Conservation (phyloP, 2,888 invertebrate species). For the Cryptocephalus moraei region DNA sequence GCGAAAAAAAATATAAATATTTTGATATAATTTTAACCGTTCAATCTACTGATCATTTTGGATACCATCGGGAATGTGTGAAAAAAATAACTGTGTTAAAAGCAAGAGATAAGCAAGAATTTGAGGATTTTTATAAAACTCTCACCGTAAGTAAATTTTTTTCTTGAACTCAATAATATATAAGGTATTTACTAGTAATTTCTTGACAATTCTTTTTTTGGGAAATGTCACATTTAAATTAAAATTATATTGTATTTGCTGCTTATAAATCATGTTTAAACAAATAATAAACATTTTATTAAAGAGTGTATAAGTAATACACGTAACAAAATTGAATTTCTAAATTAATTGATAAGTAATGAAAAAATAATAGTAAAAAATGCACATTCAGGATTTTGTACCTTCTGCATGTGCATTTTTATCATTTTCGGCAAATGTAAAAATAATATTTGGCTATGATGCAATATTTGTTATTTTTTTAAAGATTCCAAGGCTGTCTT, state of each 20-base stretch:
- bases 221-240: too few species aligned
- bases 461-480: too few species aligned
- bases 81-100: slow-evolving; percentile 4
- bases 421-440: not conserved
- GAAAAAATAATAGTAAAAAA: too few species aligned
- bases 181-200: too few species aligned
- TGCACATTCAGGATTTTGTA: too few species aligned
- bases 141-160: slow-evolving; percentile 3
- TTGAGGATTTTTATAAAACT: slow-evolving; percentile 1
- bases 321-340: too few species aligned
- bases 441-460: too few species aligned
- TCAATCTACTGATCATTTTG: slow-evolving; percentile 3
- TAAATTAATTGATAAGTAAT: too few species aligned
- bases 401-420: too few species aligned
- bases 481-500: too few species aligned
- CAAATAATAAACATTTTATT: not conserved
- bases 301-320: not conserved
- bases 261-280: not conserved
- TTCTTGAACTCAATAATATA: not conserved
- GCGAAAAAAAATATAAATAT: too few species aligned
- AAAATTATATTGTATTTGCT: not conserved
- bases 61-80: slow-evolving; percentile 1
- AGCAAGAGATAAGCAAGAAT: slow-evolving; percentile 1
- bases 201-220: too few species aligned
- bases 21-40: slow-evolving; percentile 1